phyloP scores from a whole-genome alignment of 2,888 invertebrate genomes.

The Anthoptus insignis region DNA sequence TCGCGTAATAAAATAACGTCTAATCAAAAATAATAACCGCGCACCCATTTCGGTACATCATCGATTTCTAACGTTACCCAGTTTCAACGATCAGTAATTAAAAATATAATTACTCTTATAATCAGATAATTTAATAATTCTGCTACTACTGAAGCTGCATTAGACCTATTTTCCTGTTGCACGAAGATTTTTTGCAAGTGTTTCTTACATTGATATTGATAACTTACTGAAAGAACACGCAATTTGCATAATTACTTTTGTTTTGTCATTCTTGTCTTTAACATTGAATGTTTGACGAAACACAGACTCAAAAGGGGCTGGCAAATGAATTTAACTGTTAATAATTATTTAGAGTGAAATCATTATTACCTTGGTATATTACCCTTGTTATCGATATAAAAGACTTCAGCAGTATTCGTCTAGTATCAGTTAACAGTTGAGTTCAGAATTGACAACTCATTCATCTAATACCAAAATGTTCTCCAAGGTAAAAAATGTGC shows the following conservation, averaged over 20 bases:
- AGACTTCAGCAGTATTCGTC: slow-evolving; percentile 63
- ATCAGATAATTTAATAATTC: slow-evolving; percentile 35
- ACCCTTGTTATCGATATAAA: slow-evolving; percentile 77
- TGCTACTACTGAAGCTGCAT: slow-evolving; percentile 12
- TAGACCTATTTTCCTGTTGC: background rate
- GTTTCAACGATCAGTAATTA: slow-evolving; percentile 41
- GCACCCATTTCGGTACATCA: slow-evolving; percentile 24
- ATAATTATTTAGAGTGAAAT: slow-evolving; percentile 67
- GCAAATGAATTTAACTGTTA: slow-evolving; percentile 49
- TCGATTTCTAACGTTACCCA: slow-evolving; percentile 41
- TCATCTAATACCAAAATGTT: slow-evolving; percentile 63
- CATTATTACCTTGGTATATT: slow-evolving; percentile 74
- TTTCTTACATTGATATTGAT: slow-evolving; percentile 6
- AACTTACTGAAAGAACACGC: slow-evolving; percentile 10
- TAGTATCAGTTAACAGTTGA: slow-evolving; percentile 70
- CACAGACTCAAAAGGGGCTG: slow-evolving; percentile 42
- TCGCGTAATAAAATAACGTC: slow-evolving; percentile 26
- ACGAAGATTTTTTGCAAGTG: background rate
- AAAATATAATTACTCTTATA: slow-evolving; percentile 32
- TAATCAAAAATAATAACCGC: slow-evolving; percentile 28
- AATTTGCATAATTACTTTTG: slow-evolving; percentile 18
- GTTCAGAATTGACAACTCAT: slow-evolving; percentile 54
- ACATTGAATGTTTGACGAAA: slow-evolving; percentile 40
- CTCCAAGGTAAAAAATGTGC: slow-evolving; percentile 65
- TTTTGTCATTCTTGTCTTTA: slow-evolving; percentile 17